Evolutionary conservation across 2,113 vertebrate species (phyloP).

Genomic region (Neolamprologus devosi): DNA sequence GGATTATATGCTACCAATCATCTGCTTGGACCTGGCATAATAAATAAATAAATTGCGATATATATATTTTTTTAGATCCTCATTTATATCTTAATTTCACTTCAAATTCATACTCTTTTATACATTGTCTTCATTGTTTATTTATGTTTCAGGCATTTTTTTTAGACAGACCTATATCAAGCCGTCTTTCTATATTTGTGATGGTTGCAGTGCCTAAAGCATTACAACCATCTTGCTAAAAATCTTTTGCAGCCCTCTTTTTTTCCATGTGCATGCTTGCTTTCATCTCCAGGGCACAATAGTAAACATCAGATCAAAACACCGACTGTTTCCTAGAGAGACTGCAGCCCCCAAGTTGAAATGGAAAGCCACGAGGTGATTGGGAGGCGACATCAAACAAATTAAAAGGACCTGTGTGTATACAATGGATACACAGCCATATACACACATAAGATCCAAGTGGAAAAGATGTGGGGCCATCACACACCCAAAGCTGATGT

Average conservation of each 20-base stretch:
- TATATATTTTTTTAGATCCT: background rate
- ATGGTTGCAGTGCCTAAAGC: background rate
- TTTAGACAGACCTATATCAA: background rate
- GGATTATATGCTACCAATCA: background rate
- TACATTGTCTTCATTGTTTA: background rate
- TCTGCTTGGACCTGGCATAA: background rate
- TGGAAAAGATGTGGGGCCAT: conserved; percentile 20
- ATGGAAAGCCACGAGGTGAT: conserved; percentile 55
- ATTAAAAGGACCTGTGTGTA: conserved; percentile 63
- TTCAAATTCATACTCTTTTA: background rate
- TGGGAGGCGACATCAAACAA: conserved; percentile 67
- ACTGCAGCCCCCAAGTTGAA: conserved; percentile 13
- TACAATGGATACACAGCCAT: background rate
- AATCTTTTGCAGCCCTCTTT: background rate
- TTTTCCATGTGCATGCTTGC: background rate
- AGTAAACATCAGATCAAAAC: conserved; percentile 57
- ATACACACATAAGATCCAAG: conserved; percentile 6
- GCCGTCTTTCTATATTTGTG: background rate
- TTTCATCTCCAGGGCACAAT: background rate
- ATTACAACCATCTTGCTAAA: background rate
- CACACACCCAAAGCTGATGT: conserved; percentile 53
- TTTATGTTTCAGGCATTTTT: background rate
- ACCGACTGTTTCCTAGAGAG: conserved; percentile 64
- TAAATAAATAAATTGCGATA: background rate
- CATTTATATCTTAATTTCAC: background rate